These are phyloP conservation scores for Hydropsyche betteni DNA, from an alignment of 2,888 invertebrate species.

Conservation along the genomic window DNA sequence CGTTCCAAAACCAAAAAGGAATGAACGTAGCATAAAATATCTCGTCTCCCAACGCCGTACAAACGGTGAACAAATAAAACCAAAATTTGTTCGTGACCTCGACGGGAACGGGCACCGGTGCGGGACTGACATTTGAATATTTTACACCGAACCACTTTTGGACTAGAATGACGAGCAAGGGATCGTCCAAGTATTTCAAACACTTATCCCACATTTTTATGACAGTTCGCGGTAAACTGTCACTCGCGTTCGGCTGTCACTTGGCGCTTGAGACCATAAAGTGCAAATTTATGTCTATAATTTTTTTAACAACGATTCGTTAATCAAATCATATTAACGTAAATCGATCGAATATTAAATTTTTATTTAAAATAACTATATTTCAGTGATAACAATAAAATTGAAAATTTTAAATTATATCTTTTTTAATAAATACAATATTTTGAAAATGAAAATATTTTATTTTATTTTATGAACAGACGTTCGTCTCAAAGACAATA, in stretches of 20 bases:
- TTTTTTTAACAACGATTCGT: too few species aligned
- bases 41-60: conserved; percentile 90
- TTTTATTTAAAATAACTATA: too few species aligned
- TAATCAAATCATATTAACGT: too few species aligned
- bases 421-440: too few species aligned
- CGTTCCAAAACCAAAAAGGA: conserved; percentile 94
- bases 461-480: too few species aligned
- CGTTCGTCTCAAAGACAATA: too few species aligned
- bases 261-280: too few species aligned
- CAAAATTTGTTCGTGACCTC: conserved; percentile 77
- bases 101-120: conserved; percentile 61
- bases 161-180: conserved; percentile 78
- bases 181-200: conserved; percentile 77
- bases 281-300: too few species aligned
- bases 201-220: conserved; percentile 61
- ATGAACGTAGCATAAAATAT: conserved; percentile 91
- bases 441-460: too few species aligned
- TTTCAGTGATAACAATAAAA: too few species aligned
- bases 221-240: neutral
- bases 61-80: conserved; percentile 85
- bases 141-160: conserved; percentile 82
- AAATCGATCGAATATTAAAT: too few species aligned
- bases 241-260: neutral
- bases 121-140: conserved; percentile 53
- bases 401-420: too few species aligned